Evolutionary conservation across 1,140 invertebrate genomes (phyloP).

Genomic region (Meloidogyne hapla): DNA sequence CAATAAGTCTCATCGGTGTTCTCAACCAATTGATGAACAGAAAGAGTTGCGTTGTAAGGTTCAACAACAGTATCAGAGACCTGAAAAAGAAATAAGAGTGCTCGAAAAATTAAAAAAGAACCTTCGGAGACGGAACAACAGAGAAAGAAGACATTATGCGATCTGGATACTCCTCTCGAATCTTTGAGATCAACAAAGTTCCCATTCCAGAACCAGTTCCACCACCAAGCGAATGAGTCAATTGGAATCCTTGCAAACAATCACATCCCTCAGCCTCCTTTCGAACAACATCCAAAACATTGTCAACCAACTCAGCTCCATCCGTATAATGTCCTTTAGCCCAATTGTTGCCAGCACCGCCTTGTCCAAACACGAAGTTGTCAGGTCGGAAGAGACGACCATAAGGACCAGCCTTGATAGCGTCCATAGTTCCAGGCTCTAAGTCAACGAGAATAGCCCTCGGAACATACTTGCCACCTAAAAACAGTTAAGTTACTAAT

Average conservation of each 20-base stretch:
- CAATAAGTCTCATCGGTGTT: conserved; percentile 79
- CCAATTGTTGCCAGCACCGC: conserved; percentile 82
- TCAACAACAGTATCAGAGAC: conserved; percentile 76
- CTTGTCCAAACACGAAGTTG: conserved; percentile 74
- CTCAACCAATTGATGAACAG: conserved; percentile 74
- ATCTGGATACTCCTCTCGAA: conserved; percentile 73
- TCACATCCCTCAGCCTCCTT: conserved; percentile 81
- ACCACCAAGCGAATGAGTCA: conserved; percentile 67
- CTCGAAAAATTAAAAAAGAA: conserved; percentile 69
- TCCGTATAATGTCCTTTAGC: conserved; percentile 89
- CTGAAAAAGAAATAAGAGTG: conserved; percentile 40
- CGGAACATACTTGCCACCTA: conserved; percentile 58
- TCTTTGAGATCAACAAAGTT: conserved; percentile 69
- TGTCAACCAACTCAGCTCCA: conserved; percentile 83
- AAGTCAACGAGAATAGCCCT: conserved; percentile 86
- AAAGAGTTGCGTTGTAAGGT: conserved; percentile 77
- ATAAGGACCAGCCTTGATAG: conserved; percentile 77
- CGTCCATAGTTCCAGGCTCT: conserved; percentile 90
- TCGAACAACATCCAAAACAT: conserved; percentile 79
- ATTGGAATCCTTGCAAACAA: conserved; percentile 67
- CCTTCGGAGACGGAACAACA: conserved; percentile 75
- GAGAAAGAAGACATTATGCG: conserved; percentile 66
- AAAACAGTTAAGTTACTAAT: background rate
- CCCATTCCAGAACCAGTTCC: conserved; percentile 69
- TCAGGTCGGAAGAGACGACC: conserved; percentile 82